Percentiles rank a stretch among this genome's conserved stretches.
Evolutionary conservation across 2,888 invertebrate genomes (phyloP).

Genomic region (Sinelater perroti): DNA sequence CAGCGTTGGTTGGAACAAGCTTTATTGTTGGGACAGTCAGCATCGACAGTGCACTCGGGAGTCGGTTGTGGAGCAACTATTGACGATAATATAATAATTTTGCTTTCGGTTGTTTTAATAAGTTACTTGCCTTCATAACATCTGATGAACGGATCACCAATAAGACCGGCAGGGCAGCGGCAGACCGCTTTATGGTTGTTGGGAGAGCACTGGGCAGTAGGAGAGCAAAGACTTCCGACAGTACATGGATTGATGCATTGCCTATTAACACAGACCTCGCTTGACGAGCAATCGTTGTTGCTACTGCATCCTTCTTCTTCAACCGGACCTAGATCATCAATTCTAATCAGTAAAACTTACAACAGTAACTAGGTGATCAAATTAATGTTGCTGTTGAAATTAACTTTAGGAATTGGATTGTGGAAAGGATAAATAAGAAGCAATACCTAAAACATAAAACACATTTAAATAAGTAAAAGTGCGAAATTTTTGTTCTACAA

Average conservation of each 20-base stretch:
- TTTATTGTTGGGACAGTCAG: constrained; percentile 78
- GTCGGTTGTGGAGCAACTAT: constrained; percentile 60
- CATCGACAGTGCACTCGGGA: constrained; percentile 76
- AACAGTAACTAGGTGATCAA: too few species aligned
- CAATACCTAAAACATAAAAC: constrained; percentile 31
- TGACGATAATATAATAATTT: constrained; percentile 11
- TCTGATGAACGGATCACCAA: constrained; percentile 83
- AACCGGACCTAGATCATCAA: constrained; percentile 53
- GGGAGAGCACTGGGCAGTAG: constrained; percentile 80
- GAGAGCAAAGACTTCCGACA: constrained; percentile 75
- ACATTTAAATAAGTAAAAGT: constrained; percentile 20
- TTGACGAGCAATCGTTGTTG: constrained; percentile 76
- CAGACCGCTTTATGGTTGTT: constrained; percentile 80
- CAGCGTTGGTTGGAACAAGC: constrained; percentile 84
- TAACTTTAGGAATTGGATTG: constrained; percentile 13
- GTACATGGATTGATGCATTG: constrained; percentile 82
- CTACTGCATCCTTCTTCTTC: constrained; percentile 71
- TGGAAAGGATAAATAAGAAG: constrained; percentile 13
- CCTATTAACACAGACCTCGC: constrained; percentile 76
- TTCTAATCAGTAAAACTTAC: constrained; percentile 32
- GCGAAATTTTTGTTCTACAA: too few species aligned
- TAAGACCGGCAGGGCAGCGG: constrained; percentile 75
- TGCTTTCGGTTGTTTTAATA: neutral
- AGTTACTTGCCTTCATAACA: constrained; percentile 67
- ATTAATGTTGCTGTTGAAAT: constrained; percentile 41